These are phyloP conservation scores for Elysia chlorotica DNA, from an alignment of 1,140 invertebrate genomes.

Conservation along the genomic window DNA sequence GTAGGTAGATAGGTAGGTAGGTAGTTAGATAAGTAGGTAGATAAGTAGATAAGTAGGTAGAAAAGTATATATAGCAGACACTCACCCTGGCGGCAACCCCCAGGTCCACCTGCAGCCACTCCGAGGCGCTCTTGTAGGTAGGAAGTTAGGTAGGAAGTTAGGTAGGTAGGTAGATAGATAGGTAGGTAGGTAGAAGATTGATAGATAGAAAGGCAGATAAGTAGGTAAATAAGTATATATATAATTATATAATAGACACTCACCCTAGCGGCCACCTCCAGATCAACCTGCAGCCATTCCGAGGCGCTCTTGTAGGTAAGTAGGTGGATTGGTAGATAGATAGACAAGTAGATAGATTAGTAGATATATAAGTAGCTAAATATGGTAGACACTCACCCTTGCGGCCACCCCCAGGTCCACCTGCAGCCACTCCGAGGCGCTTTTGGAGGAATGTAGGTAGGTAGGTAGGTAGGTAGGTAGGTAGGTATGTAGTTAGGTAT, in stretches of 20 bases:
- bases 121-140: no score
- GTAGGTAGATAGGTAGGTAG: no score
- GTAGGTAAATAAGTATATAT: background rate
- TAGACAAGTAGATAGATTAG: background rate
- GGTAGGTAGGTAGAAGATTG: background rate
- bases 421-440: conserved; percentile 68
- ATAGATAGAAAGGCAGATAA: background rate
- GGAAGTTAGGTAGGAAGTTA: background rate
- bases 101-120: no score
- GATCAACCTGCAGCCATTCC: no score
- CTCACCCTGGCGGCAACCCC: no score
- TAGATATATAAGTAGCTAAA: background rate
- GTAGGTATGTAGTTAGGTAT: no score
- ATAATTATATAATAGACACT: background rate
- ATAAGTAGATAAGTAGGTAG: no score
- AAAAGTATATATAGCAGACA: no score
- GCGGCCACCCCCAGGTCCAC: conserved; percentile 65
- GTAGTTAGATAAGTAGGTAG: no score
- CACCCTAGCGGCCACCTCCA: no score
- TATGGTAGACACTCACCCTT: conserved; percentile 57
- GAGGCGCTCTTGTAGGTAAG: no score
- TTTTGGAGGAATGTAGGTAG: conserved; percentile 65
- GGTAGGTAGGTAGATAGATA: background rate
- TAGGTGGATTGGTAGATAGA: background rate
- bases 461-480: no score